A percentile compares a stretch with the other conserved stretches of the same genome.
phyloP scores from a whole-genome alignment of 2,113 vertebrate genomes.

The Calidris pugnax region DNA sequence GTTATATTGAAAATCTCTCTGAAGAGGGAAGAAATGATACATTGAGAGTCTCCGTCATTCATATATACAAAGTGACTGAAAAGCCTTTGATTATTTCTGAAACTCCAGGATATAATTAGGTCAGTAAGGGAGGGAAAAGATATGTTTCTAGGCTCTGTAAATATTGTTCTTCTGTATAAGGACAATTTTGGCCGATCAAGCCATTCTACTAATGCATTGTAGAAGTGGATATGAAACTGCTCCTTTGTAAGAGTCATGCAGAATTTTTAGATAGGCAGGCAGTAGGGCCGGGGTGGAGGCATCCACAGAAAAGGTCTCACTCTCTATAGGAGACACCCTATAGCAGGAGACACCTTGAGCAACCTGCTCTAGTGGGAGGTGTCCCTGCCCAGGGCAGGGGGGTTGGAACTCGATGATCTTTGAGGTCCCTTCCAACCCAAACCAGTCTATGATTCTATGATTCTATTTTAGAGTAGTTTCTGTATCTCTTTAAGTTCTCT shows the following conservation, averaged over 20 bases:
- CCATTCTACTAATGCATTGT: neutral
- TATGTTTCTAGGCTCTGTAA: neutral
- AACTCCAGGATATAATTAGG: neutral
- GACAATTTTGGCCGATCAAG: neutral
- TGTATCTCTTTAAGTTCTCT: neutral
- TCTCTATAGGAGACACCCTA: neutral
- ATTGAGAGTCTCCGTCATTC: neutral
- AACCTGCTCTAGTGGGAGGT: too few species aligned
- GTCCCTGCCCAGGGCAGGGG: too few species aligned
- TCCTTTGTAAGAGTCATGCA: neutral
- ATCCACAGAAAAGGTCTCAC: neutral
- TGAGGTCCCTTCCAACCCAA: too few species aligned
- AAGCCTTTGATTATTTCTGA: constrained; percentile 6
- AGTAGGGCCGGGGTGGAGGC: neutral
- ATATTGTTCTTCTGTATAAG: constrained; percentile 26
- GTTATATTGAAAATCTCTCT: neutral
- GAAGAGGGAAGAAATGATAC: neutral
- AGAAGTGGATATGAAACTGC: neutral
- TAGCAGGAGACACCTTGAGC: too few species aligned
- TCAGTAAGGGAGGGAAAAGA: neutral
- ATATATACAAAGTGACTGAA: neutral
- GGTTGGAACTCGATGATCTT: too few species aligned
- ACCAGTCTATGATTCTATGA: too few species aligned
- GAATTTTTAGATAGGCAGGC: neutral
- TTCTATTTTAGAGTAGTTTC: neutral